Evolutionary conservation across 2,888 invertebrate species (phyloP), one percentile per base, ranked within the genome.

Genomic region (Keiferia lycopersicella): DNA sequence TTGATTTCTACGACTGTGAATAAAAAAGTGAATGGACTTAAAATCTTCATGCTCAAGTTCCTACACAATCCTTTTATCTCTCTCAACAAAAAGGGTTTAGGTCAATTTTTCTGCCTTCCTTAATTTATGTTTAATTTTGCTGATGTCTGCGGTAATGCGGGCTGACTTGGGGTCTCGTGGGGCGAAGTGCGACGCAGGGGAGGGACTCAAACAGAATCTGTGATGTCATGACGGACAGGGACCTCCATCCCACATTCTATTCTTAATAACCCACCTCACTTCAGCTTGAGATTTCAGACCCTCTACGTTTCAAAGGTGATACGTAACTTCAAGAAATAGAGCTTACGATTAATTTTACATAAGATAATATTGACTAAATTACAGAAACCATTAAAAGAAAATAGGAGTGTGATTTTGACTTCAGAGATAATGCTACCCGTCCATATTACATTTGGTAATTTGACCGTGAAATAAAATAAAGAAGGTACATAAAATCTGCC

Each of bases 111-210:
- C 45, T 8, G 45, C n/a, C 16, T n/a, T 7, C 16, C 45, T 45
- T 45, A 45, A n/a, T 45, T 45, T 45, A 16, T n/a, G 45, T n/a
- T 45, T 45, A 45, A 45, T 45, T 45, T 45, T 45, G 45, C n/a
- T 45, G 45, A 45, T 45, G 45, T 45, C 11, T 16, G 45, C 45
- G 45, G 45, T 45, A 45, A 45, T 45, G 45, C 45, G 45, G 45
- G 45, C 6, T 45, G 45, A 45, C 45, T 45, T 45, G 6, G 45
- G 45, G 45, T 45, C 6, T 45, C n/a, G n/a, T 1, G 6, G 45
- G 45, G 45, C 8, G 45, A 45, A 16, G n/a, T 4, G 16, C 3
- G 45, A n/a, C n/a, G 45, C 6, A 6, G 16, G 45, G 45, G n/a
- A n/a, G 45, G 45, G 45, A 16, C 45, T 45, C 45, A 45, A 45